Evolutionary conservation across 2,888 invertebrate genomes (phyloP), one percentile per base, ranked within the genome.

Genomic region (Aleiodes alternator): DNA sequence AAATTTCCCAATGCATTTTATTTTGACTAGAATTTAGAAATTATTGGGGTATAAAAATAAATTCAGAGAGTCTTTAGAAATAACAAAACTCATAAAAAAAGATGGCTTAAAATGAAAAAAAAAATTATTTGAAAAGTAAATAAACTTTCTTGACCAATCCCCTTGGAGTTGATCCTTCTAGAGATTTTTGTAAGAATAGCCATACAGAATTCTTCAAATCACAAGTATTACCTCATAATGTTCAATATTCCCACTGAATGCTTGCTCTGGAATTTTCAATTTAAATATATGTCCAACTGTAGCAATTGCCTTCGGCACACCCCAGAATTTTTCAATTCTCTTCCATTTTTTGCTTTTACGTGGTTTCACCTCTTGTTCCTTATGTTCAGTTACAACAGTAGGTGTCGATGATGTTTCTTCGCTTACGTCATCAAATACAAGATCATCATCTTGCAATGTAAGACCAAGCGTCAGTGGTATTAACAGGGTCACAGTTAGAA

Each of bases 221-320:
- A 14, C 8, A 34, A 34, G 66, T 16, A 79, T 89, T 90, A 95
- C 96, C 93, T 95, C 93, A 90, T 94, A 95, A 84, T 92, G 92
- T 84, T 92, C 90, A 66, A 94, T 92, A 82, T 92, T 91, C 78
- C 94, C 94, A 73, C 92, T 91, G 90, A 95, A 94, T 29, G 94
- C 93, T 88, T 94, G 93, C 81, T 92, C 92, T 14, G 95, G 95
- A 82, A 96, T 92, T 83, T 92, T 92, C 89, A 94, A 92, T 80
- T 93, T 93, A 90, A 96, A 95, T 77, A 94, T 90, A 85, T 93
- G 93, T 61, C 96, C 96, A 79, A 92, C 92, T 82, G 94, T 94
- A 4, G 85, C 82, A 80, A 93, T 92, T 78, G 93, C 91, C 85
- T 94, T 94, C 71, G 93, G 92, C 78, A 94, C 87, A 31, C 90